Conservation (phyloP, 2,888 invertebrate genomes). For the Cryptosula pallasiana region DNA sequence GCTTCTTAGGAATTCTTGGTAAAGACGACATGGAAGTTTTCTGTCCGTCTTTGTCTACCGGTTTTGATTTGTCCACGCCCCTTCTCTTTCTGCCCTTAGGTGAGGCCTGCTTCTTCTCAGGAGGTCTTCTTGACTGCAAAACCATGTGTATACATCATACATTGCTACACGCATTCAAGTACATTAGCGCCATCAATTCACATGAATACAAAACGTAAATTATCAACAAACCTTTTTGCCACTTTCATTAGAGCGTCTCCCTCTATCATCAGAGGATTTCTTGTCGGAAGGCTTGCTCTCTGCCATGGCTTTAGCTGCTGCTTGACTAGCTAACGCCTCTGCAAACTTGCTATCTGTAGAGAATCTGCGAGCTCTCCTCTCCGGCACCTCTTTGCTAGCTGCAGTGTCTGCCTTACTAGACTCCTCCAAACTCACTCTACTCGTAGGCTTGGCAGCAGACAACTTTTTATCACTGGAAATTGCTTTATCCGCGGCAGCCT, state of each 20-base stretch:
- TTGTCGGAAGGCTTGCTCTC: neutral
- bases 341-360: neutral
- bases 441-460: no score
- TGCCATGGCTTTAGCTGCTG: no score
- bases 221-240: neutral
- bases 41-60: neutral
- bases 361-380: neutral
- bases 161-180: no score
- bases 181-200: no score
- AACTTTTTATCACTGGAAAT: no score
- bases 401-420: neutral
- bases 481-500: no score
- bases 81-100: neutral
- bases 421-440: no score
- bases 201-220: no score
- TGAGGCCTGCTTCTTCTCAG: slow-evolving; percentile 15
- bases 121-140: slow-evolving; percentile 5
- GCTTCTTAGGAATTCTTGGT: neutral
- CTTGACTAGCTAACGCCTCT: neutral
- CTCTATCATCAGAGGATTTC: neutral
- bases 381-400: neutral
- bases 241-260: neutral
- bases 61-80: neutral
- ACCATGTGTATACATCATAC: no score
- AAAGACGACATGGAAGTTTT: neutral